phyloP scores from a whole-genome alignment of 2,113 vertebrate genomes.

The Seriola quinqueradiata region DNA sequence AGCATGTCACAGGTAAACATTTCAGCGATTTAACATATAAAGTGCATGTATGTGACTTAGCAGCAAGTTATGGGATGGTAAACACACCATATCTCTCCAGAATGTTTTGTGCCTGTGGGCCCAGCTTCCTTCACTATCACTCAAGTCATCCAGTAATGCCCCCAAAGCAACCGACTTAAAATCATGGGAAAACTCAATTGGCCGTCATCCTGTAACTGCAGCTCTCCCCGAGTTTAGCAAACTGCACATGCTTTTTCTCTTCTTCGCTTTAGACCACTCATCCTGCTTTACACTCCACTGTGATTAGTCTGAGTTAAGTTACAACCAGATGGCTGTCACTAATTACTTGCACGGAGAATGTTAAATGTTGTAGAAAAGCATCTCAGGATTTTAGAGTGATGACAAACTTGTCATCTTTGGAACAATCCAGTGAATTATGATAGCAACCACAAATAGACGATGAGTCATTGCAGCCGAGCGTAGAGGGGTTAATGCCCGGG shows the following conservation, averaged over 20 bases:
- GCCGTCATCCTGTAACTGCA: not conserved
- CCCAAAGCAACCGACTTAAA: not conserved
- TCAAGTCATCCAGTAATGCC: not conserved
- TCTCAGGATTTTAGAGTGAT: constrained; percentile 39
- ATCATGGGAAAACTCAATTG: not conserved
- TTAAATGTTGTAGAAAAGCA: constrained; percentile 59
- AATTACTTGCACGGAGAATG: constrained; percentile 49
- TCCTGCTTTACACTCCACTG: not conserved
- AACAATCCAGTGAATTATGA: constrained; percentile 11
- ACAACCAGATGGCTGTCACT: constrained; percentile 58
- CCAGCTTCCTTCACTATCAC: too few species aligned
- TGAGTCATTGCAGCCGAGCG: constrained; percentile 11
- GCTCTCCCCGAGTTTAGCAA: constrained; percentile 5
- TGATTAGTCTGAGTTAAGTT: constrained; percentile 47
- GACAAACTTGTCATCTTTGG: constrained; percentile 9
- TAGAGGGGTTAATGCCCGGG: not conserved
- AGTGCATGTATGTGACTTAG: not conserved
- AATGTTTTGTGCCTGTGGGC: not conserved
- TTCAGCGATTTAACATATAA: not conserved
- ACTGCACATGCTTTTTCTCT: not conserved
- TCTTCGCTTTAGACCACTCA: not conserved
- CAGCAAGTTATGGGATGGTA: not conserved
- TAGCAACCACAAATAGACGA: constrained; percentile 27
- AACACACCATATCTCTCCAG: not conserved
- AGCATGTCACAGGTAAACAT: not conserved